phyloP scores from a whole-genome alignment of 2,888 invertebrate genomes.

The Euplagia quadripunctaria region DNA sequence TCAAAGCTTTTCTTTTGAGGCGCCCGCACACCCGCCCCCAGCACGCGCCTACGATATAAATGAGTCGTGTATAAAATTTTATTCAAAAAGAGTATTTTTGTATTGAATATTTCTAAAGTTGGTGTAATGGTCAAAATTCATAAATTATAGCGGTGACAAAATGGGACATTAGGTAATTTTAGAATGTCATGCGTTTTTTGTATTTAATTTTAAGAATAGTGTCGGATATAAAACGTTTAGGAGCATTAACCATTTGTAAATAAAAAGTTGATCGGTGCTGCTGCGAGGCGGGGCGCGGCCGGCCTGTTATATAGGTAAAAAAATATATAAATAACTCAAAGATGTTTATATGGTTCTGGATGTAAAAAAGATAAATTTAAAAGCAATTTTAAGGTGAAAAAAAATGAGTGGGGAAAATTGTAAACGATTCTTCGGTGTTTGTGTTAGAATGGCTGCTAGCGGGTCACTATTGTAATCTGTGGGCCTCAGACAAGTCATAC shows the following conservation, averaged over 20 bases:
- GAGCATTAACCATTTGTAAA: conserved; percentile 91
- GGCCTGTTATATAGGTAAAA: conserved; percentile 85
- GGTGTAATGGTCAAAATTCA: conserved; percentile 88
- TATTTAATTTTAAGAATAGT: conserved; percentile 89
- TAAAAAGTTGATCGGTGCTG: conserved; percentile 80
- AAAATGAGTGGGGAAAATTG: conserved; percentile 72
- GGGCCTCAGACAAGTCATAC: conserved; percentile 82
- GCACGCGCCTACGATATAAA: conserved; percentile 73
- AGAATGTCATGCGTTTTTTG: conserved; percentile 87
- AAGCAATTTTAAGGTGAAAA: conserved; percentile 78
- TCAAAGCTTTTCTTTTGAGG: conserved; percentile 86
- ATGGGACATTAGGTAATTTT: conserved; percentile 85
- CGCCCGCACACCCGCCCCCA: conserved; percentile 71
- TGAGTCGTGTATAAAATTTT: conserved; percentile 87
- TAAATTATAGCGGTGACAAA: conserved; percentile 86
- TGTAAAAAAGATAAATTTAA: conserved; percentile 86
- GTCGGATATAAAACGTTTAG: conserved; percentile 90
- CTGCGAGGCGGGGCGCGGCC: conserved; percentile 69
- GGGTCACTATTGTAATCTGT: conserved; percentile 87
- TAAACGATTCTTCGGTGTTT: conserved; percentile 84
- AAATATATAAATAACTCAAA: conserved; percentile 87
- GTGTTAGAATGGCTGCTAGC: conserved; percentile 82
- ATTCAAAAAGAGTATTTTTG: conserved; percentile 88
- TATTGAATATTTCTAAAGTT: conserved; percentile 89
- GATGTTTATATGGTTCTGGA: conserved; percentile 88